phyloP scores from a whole-genome alignment of 2,888 invertebrate genomes.

The Augochlorella aurata region DNA sequence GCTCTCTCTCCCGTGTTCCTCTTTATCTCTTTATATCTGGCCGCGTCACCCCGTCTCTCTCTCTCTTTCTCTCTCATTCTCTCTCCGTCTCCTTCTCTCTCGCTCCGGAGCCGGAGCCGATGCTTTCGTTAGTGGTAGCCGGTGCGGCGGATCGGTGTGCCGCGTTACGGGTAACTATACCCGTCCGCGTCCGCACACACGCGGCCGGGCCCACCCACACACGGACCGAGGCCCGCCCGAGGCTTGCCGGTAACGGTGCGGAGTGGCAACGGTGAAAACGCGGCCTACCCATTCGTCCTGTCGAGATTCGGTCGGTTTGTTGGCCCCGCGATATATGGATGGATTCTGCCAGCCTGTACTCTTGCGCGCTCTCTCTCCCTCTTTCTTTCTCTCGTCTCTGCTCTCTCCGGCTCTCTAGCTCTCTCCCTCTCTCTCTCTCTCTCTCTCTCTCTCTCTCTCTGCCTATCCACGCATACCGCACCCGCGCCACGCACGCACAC shows the following conservation, averaged over 20 bases:
- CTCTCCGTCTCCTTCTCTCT: slow-evolving; percentile 39
- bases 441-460: no score
- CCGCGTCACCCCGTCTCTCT: slow-evolving; percentile 24
- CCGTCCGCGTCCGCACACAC: slow-evolving; percentile 39
- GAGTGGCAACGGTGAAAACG: slow-evolving; percentile 74
- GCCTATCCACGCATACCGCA: no score
- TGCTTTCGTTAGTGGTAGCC: slow-evolving; percentile 66
- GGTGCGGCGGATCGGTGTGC: slow-evolving; percentile 63
- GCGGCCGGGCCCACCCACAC: slow-evolving; percentile 1
- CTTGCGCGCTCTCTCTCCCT: slow-evolving; percentile 32
- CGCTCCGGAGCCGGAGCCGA: slow-evolving; percentile 36
- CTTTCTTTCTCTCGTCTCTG: no score
- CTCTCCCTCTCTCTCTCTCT: background rate
- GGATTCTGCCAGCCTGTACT: slow-evolving; percentile 68
- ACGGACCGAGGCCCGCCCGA: slow-evolving; percentile 7
- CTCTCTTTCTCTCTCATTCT: slow-evolving; percentile 30
- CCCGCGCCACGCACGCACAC: background rate
- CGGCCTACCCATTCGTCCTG: slow-evolving; percentile 76
- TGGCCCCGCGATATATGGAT: slow-evolving; percentile 77
- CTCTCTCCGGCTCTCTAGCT: no score
- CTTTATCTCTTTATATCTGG: slow-evolving; percentile 58
- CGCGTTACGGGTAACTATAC: slow-evolving; percentile 68
- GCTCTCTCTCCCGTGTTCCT: slow-evolving; percentile 43
- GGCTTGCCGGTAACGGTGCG: slow-evolving; percentile 56
- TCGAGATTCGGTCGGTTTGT: slow-evolving; percentile 79